phyloP scores from a whole-genome alignment of 2,797 vertebrate genomes.

The Mico argentatus region DNA sequence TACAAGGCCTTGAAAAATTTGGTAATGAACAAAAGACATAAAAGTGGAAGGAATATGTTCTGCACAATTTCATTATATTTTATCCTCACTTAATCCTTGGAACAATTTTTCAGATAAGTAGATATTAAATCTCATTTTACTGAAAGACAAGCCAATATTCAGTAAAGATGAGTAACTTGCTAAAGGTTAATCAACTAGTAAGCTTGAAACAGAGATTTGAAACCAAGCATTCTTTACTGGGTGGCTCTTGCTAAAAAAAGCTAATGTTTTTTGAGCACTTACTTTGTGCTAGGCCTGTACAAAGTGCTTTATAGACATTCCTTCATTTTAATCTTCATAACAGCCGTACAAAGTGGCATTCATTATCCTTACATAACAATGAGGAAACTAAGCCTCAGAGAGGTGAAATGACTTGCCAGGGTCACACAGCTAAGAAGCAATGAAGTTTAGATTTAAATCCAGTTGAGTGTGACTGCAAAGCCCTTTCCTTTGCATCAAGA shows the following conservation, averaged over 20 bases:
- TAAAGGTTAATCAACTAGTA: not conserved
- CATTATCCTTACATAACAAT: not conserved
- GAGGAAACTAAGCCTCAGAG: not conserved
- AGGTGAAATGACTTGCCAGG: not conserved
- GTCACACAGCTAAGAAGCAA: not conserved
- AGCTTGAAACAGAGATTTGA: not conserved
- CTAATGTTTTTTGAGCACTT: not conserved
- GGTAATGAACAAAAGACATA: not conserved
- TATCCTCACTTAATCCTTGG: conserved; percentile 34
- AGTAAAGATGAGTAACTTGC: not conserved
- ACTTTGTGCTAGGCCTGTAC: not conserved
- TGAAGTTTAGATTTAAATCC: not conserved
- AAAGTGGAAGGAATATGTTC: not conserved
- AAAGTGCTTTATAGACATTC: not conserved
- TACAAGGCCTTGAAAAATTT: not conserved
- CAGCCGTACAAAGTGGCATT: not conserved
- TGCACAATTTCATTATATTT: not conserved
- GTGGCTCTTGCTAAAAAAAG: conserved; percentile 23
- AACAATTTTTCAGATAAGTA: not conserved
- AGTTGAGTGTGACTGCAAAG: not conserved
- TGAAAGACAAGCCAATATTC: conserved; percentile 32
- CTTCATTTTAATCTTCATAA: conserved; percentile 8
- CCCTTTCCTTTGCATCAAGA: not conserved
- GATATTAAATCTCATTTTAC: conserved; percentile 42
- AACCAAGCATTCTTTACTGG: not conserved